Percentiles rank a stretch among this genome's conserved stretches.
Conservation (phyloP, 2,797 vertebrate genomes). For the Melanotaenia pygmaea region DNA sequence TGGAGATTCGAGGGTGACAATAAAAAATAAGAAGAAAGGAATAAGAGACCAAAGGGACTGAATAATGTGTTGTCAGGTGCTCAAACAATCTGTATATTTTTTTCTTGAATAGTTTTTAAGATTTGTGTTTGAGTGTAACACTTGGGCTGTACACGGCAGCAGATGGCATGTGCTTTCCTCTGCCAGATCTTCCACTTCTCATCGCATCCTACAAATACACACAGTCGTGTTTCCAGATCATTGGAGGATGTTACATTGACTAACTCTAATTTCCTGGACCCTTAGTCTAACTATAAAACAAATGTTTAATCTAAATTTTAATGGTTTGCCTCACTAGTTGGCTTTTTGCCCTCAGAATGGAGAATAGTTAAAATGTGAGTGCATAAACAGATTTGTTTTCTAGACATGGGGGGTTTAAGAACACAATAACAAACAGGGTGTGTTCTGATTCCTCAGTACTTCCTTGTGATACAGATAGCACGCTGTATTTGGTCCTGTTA, state of each 20-base stretch:
- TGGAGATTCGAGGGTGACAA: constrained; percentile 11
- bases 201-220: constrained; percentile 31
- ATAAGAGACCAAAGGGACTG: constrained; percentile 11
- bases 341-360: background rate
- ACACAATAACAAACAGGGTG: constrained; percentile 2
- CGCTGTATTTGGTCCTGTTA: background rate
- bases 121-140: constrained; percentile 40
- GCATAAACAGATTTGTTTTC: constrained; percentile 1
- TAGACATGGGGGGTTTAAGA: background rate
- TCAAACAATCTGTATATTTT: background rate
- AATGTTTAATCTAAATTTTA: background rate
- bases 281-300: constrained; percentile 3
- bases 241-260: background rate
- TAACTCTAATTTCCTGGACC: background rate
- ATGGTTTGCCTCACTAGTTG: background rate
- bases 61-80: constrained; percentile 13
- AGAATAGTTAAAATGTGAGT: background rate
- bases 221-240: constrained; percentile 1
- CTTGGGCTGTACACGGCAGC: constrained; percentile 45
- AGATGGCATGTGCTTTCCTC: constrained; percentile 67
- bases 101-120: constrained; percentile 18
- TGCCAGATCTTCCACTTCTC: constrained; percentile 50
- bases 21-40: constrained; percentile 1
- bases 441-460: background rate
- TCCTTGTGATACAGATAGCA: background rate